Percentiles rank a stretch among this genome's conserved stretches.
phyloP scores from a whole-genome alignment of 2,888 invertebrate genomes.

The Noctua janthe region DNA sequence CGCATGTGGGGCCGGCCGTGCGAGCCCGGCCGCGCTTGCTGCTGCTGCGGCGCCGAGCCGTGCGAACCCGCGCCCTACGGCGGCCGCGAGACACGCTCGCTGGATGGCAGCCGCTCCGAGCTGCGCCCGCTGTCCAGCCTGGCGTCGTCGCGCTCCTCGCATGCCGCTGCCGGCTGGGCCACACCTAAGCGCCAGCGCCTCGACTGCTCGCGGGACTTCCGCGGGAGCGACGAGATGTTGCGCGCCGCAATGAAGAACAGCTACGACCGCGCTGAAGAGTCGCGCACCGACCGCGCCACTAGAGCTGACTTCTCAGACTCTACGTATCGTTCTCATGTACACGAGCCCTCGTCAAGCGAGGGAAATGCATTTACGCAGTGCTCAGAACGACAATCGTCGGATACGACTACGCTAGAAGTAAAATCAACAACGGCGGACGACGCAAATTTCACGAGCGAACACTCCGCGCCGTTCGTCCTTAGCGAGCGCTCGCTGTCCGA shows the following conservation, averaged over 20 bases:
- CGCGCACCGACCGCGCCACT: conserved; percentile 53
- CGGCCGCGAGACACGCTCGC: conserved; percentile 75
- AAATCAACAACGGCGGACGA: conserved; percentile 56
- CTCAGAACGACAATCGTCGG: conserved; percentile 58
- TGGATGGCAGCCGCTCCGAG: conserved; percentile 83
- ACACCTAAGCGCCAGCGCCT: conserved; percentile 75
- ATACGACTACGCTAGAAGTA: conserved; percentile 60
- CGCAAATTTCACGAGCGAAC: conserved; percentile 20
- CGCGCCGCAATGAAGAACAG: conserved; percentile 74
- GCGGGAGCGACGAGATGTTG: conserved; percentile 70
- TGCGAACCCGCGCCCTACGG: conserved; percentile 37
- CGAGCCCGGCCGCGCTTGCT: conserved; percentile 70
- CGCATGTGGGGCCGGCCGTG: conserved; percentile 81
- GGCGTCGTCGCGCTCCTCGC: conserved; percentile 54
- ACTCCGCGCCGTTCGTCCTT: conserved; percentile 48
- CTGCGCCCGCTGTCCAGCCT: conserved; percentile 75
- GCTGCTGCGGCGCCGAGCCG: conserved; percentile 72
- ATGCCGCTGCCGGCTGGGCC: conserved; percentile 65
- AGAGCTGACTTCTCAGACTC: conserved; percentile 68
- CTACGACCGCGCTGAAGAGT: conserved; percentile 69
- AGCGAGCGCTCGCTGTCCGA: conserved; percentile 72
- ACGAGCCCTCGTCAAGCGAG: conserved; percentile 56
- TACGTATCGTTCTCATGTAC: conserved; percentile 68
- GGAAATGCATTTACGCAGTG: conserved; percentile 51
- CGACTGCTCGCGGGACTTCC: conserved; percentile 66